Base-by-base conservation (phyloP, 2,797 vertebrate genomes). In the Lithobates sylvaticus region DNA sequence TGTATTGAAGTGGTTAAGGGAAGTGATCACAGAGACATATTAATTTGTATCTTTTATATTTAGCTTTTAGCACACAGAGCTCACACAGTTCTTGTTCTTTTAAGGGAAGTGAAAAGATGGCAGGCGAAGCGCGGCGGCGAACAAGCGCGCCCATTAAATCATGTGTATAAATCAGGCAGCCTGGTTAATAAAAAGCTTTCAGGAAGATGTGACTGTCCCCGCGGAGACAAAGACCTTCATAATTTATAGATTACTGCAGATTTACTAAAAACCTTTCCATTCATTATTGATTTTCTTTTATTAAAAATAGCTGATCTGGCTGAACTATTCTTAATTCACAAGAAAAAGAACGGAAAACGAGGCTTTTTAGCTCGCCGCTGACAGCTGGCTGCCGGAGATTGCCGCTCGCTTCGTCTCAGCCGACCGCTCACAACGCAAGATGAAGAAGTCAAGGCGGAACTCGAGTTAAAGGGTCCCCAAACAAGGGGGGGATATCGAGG, bases 251-350 rank as follows among this genome's bases (percentile, higher is more conserved):
- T 70, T 61, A 71, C n/a, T 70, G 65, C 68, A 86, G 54, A 81
- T 76, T 76, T 81, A 71, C 72, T 76, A 82, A 86, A 86, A 86
- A 70, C 73, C 84, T 86, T 69, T 70, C 76, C 58, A 76, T 86
- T 86, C 61, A 68, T 75, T 81, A 81, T 86, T 86, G 84, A 86
- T 86, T 86, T 86, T 54, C 50, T 54, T 85, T 78, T 70, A 67
- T 86, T 67, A 80, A 69, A 85, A 85, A 78, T 78, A 78, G 83
- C 83, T 42, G 83, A 78, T 77, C 75, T 78, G 42, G 68, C 76
- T 78, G 83, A 78, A 84, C 76, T 64, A 68, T 65, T 84, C 68
- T 73, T 84, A 84, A 72, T 73, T 65, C 68, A 34, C 72, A 72
- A 78, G 78, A 77, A 32, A 32, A 78, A 84, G 71, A 18, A 54